phyloP scores from a whole-genome alignment of 2,888 invertebrate species.

The Tachystola acroxantha region DNA sequence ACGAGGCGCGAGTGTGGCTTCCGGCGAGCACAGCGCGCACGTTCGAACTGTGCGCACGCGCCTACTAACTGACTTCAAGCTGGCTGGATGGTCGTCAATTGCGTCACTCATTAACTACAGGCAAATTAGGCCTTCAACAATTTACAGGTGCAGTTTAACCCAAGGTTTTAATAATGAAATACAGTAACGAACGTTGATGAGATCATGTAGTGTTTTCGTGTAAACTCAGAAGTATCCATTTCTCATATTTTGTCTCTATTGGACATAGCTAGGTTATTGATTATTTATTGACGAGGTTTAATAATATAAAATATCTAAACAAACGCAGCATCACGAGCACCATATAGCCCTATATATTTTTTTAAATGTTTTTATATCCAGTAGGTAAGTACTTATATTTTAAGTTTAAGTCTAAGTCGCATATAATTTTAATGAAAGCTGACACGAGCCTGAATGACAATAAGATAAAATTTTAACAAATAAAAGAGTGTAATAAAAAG shows the following conservation, averaged over 20 bases:
- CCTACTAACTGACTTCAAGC: constrained; percentile 25
- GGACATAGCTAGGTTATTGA: not conserved
- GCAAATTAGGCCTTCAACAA: constrained; percentile 17
- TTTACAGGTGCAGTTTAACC: constrained; percentile 5
- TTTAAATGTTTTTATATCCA: too few relatives aligned
- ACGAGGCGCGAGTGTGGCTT: constrained; percentile 22
- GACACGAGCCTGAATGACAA: too few relatives aligned
- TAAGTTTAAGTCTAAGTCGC: too few relatives aligned
- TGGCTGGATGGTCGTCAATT: constrained; percentile 20
- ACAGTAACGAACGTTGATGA: not conserved
- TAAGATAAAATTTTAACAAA: too few relatives aligned
- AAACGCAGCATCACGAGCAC: too few relatives aligned
- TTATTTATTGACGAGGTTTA: not conserved
- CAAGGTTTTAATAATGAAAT: not conserved
- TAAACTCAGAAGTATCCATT: too few relatives aligned
- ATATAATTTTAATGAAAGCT: too few relatives aligned
- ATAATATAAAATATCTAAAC: too few relatives aligned
- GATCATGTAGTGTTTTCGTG: not conserved
- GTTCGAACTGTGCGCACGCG: constrained; percentile 40
- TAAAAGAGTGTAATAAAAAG: too few relatives aligned
- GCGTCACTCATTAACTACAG: constrained; percentile 30
- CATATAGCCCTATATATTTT: too few relatives aligned
- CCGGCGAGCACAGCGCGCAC: constrained; percentile 31
- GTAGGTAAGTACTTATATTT: too few relatives aligned
- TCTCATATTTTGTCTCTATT: too few relatives aligned